Conservation (phyloP, 2,113 vertebrate genomes). For the Apodemus sylvaticus region DNA sequence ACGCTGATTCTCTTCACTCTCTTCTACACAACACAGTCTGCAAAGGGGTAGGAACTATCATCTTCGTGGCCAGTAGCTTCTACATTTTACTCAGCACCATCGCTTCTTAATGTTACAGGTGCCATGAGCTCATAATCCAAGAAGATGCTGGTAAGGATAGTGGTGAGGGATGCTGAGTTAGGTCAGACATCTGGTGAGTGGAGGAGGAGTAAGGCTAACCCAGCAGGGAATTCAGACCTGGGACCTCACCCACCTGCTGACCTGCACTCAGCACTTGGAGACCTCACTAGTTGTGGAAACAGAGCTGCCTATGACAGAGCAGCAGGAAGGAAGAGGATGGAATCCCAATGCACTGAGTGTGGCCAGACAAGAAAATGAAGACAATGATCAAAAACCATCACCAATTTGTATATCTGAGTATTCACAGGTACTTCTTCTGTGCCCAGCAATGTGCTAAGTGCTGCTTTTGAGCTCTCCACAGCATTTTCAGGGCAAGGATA, state of each 20-base stretch:
- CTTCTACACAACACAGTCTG: neutral
- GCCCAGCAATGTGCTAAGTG: neutral
- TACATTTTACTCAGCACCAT: neutral
- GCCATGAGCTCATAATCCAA: neutral
- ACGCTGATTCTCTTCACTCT: neutral
- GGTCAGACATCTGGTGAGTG: neutral
- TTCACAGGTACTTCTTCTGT: neutral
- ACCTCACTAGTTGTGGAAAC: neutral
- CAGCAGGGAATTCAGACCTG: neutral
- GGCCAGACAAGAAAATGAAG: neutral
- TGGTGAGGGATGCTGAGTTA: neutral
- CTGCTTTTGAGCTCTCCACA: neutral
- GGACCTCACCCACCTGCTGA: neutral
- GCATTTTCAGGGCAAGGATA: neutral
- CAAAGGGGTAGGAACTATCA: neutral
- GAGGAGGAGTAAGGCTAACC: neutral
- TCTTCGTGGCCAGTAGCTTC: neutral
- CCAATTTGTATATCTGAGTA: accelerated
- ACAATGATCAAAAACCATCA: neutral
- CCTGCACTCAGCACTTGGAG: neutral
- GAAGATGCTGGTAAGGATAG: neutral
- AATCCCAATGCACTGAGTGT: neutral
- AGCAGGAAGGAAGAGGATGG: neutral
- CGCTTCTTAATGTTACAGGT: neutral
- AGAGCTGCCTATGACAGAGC: neutral